A percentile compares a stretch with the other conserved stretches of the same genome.
These are phyloP conservation scores for Oryzaephilus surinamensis DNA, from an alignment of 1,140 invertebrate genomes.

Conservation along the genomic window DNA sequence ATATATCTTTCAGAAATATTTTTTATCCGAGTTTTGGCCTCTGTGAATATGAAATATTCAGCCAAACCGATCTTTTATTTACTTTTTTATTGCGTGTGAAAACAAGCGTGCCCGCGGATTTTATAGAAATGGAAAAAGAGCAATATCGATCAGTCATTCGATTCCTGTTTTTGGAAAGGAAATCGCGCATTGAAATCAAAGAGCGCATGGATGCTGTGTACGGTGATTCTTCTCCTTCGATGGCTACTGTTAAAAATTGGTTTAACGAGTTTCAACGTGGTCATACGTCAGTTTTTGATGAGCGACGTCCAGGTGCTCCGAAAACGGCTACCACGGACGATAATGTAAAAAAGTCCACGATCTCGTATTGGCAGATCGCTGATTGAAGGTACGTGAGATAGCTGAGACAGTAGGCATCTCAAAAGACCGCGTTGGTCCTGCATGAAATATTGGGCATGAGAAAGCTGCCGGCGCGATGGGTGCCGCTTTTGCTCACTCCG, in stretches of 20 bases:
- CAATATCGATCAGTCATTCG: too few relatives aligned
- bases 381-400: slow-evolving; percentile 22
- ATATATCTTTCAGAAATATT: too few relatives aligned
- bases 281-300: slow-evolving; percentile 26
- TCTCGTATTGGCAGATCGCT: slow-evolving; percentile 24
- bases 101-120: too few relatives aligned
- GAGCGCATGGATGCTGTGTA: too few relatives aligned
- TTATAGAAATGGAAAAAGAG: too few relatives aligned
- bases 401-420: slow-evolving; percentile 15
- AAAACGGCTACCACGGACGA: slow-evolving; percentile 23
- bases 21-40: too few relatives aligned
- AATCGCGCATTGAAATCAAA: too few relatives aligned
- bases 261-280: slow-evolving; percentile 30
- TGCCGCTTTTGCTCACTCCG: too few relatives aligned
- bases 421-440: slow-evolving; percentile 14
- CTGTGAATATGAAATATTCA: slow-evolving; percentile 11
- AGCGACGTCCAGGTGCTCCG: slow-evolving; percentile 22
- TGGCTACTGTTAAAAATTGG: slow-evolving; percentile 23
- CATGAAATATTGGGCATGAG: slow-evolving; percentile 25
- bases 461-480: slow-evolving; percentile 22
- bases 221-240: slow-evolving; percentile 25
- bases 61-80: too few relatives aligned
- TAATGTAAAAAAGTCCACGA: slow-evolving; percentile 24
- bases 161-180: too few relatives aligned
- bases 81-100: too few relatives aligned